Conservation (phyloP, 1,140 invertebrate genomes). For the Drosophila setifemur region DNA sequence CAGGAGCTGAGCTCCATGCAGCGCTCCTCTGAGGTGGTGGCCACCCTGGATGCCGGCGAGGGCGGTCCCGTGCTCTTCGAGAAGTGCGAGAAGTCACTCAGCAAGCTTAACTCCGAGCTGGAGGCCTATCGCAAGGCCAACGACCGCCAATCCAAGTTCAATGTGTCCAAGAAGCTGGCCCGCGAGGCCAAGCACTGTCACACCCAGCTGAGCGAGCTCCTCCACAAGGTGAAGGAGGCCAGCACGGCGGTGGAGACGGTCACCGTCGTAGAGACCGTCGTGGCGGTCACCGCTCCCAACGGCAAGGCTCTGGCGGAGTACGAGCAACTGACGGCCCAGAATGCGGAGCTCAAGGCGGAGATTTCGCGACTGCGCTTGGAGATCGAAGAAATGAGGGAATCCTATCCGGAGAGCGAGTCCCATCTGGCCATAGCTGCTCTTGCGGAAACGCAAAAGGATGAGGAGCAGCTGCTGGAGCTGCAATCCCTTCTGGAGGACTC, state of each 20-base stretch:
- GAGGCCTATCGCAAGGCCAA: conserved; percentile 74
- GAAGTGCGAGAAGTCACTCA: conserved; percentile 70
- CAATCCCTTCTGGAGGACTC: background rate
- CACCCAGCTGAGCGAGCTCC: conserved; percentile 65
- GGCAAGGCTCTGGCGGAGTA: conserved; percentile 81
- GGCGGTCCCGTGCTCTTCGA: conserved; percentile 56
- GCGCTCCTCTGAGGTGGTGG: conserved; percentile 72
- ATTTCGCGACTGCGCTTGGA: conserved; percentile 49
- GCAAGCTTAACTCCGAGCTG: conserved; percentile 68
- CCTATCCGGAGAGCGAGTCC: conserved; percentile 9
- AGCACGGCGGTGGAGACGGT: conserved; percentile 80
- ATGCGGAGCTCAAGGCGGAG: conserved; percentile 73
- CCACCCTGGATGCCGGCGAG: conserved; percentile 55
- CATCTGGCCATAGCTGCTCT: conserved; percentile 13
- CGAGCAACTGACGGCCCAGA: conserved; percentile 82
- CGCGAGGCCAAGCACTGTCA: conserved; percentile 77
- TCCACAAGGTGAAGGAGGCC: conserved; percentile 83
- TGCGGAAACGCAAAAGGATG: background rate
- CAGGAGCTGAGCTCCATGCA: conserved; percentile 75
- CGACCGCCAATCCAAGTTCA: conserved; percentile 74
- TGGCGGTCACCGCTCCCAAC: conserved; percentile 74
- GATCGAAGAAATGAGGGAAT: conserved; percentile 47
- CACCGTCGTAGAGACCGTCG: conserved; percentile 75
- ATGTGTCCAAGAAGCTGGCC: conserved; percentile 77
- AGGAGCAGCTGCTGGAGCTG: conserved; percentile 14